These are phyloP conservation scores for Eueremaeus valkanovi DNA, from an alignment of 2,888 invertebrate species.

Conservation along the genomic window DNA sequence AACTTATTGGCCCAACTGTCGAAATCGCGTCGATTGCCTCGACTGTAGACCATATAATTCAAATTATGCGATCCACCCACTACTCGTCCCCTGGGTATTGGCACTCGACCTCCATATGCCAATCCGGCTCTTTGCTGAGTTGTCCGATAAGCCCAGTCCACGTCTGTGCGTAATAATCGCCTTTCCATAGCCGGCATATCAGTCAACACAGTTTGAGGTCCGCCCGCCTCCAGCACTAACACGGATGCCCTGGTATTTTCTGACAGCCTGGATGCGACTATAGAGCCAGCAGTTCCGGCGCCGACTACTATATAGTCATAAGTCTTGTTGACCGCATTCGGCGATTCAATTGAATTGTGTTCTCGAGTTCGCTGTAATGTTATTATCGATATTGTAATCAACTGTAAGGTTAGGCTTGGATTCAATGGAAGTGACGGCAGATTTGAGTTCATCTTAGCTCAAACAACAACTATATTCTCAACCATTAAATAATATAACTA, in stretches of 20 bases:
- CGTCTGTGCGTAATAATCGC: slow-evolving; percentile 5
- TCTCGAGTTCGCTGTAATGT: too few relatives aligned
- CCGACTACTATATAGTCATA: neutral
- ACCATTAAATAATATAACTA: too few relatives aligned
- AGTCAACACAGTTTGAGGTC: neutral
- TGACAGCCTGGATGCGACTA: neutral
- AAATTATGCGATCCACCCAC: slow-evolving; percentile 38
- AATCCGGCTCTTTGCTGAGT: slow-evolving; percentile 24
- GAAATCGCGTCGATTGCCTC: slow-evolving; percentile 31
- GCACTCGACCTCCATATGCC: slow-evolving; percentile 5
- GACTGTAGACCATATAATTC: slow-evolving; percentile 33
- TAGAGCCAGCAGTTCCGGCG: neutral
- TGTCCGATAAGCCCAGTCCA: slow-evolving; percentile 29
- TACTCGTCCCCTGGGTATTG: slow-evolving; percentile 4
- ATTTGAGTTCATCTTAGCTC: neutral
- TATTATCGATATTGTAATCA: too few relatives aligned
- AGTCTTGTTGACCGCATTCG: neutral
- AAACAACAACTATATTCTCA: too few relatives aligned
- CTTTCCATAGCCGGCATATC: neutral
- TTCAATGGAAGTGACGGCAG: neutral
- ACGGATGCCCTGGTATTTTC: neutral
- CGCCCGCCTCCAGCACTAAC: neutral
- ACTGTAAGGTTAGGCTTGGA: too few relatives aligned
- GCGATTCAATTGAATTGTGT: neutral
- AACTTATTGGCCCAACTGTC: slow-evolving; percentile 29